Conservation (phyloP, 2,888 invertebrate genomes). For the Desoria tigrina region DNA sequence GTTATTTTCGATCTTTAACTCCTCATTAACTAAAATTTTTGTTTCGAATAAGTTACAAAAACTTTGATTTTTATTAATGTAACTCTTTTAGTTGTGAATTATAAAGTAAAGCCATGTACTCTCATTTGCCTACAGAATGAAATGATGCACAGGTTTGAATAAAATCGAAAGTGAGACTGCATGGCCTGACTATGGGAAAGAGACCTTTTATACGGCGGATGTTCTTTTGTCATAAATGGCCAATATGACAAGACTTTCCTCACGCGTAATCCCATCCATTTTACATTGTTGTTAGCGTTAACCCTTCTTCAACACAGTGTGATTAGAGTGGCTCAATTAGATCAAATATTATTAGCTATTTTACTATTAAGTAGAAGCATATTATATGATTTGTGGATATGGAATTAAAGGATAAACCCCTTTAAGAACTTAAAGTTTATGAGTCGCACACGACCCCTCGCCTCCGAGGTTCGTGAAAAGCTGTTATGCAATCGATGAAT, state of each 20-base stretch:
- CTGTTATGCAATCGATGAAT: too few relatives aligned
- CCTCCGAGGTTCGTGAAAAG: too few relatives aligned
- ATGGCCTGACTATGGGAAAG: constrained; percentile 46
- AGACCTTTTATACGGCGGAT: constrained; percentile 53
- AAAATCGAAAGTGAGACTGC: constrained; percentile 51
- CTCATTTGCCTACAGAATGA: neutral
- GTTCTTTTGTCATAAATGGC: constrained; percentile 34
- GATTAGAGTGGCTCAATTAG: constrained; percentile 18
- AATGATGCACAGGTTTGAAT: neutral
- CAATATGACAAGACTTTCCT: constrained; percentile 36
- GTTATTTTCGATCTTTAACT: too few relatives aligned
- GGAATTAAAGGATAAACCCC: too few relatives aligned
- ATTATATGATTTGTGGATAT: too few relatives aligned
- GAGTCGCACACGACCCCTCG: too few relatives aligned
- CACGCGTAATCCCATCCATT: constrained; percentile 18
- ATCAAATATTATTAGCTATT: constrained; percentile 6
- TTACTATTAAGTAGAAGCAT: constrained; percentile 1
- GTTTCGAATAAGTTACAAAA: too few relatives aligned
- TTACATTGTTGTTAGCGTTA: constrained; percentile 25
- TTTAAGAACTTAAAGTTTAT: too few relatives aligned
- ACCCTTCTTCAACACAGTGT: constrained; percentile 5
- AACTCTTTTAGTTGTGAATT: too few relatives aligned
- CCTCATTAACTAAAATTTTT: too few relatives aligned
- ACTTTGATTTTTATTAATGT: too few relatives aligned
- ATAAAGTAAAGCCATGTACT: too few relatives aligned